These are phyloP conservation scores for Dermatemys mawii DNA, from an alignment of 2,113 vertebrate species.

Conservation along the genomic window DNA sequence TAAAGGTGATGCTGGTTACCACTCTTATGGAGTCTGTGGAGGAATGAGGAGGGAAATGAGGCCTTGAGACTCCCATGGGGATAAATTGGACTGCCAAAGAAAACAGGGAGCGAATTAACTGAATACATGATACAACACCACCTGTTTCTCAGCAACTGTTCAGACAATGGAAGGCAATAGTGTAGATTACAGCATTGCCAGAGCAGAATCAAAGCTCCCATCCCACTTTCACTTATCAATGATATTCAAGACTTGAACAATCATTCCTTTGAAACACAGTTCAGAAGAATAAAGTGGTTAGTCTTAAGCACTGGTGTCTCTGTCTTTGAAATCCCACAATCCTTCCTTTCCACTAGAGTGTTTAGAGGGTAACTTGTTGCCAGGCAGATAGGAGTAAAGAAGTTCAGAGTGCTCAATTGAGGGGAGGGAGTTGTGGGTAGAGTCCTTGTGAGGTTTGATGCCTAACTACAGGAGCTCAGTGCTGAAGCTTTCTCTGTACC, in stretches of 20 bases:
- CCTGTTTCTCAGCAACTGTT: not conserved
- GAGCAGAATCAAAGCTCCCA: too few relatives aligned
- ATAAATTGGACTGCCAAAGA: fast-evolving
- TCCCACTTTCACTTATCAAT: too few relatives aligned
- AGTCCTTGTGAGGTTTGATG: not conserved
- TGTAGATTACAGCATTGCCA: not conserved
- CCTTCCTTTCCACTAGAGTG: not conserved
- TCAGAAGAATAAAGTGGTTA: not conserved
- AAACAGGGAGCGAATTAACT: not conserved
- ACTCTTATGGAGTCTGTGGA: not conserved
- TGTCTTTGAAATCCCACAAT: not conserved
- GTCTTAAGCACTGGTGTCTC: not conserved
- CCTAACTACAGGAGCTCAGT: not conserved
- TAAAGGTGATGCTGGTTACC: not conserved
- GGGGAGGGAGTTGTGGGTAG: not conserved
- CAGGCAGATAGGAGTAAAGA: not conserved
- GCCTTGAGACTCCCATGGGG: not conserved
- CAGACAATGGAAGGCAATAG: not conserved
- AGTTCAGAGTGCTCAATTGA: not conserved
- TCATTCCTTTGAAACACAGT: too few relatives aligned
- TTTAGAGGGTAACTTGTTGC: not conserved
- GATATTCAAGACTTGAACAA: too few relatives aligned
- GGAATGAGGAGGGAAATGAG: not conserved
- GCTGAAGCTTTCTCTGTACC: not conserved
- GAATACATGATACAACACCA: not conserved